Evolutionary conservation across 2,797 vertebrate genomes (phyloP).

Genomic region (Todus mexicanus): DNA sequence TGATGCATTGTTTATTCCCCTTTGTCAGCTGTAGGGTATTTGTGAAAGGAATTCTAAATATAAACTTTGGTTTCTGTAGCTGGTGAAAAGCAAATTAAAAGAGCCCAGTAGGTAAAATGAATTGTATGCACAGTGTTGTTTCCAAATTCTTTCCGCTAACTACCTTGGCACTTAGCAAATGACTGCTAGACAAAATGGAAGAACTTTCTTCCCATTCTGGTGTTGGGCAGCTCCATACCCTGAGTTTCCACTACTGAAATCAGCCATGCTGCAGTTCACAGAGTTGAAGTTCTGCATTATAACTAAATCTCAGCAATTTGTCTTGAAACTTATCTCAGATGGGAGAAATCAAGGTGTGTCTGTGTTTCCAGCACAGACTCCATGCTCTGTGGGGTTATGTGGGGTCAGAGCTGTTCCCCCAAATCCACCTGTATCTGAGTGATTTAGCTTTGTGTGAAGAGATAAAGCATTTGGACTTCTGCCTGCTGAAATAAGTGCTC

Average conservation of each 20-base stretch:
- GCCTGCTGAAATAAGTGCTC: not conserved
- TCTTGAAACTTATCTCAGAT: not conserved
- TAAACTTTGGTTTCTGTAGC: not conserved
- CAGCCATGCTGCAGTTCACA: fast-evolving
- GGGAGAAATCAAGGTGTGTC: not conserved
- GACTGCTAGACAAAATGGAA: not conserved
- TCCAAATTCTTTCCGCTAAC: not conserved
- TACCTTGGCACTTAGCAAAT: not conserved
- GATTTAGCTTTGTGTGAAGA: not conserved
- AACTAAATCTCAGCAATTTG: not conserved
- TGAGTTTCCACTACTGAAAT: not conserved
- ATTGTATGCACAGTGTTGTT: not conserved
- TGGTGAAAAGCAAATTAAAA: not conserved
- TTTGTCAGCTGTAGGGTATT: not conserved
- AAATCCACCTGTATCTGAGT: not conserved
- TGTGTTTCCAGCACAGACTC: not conserved
- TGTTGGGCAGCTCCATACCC: not conserved
- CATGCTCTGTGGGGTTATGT: fast-evolving
- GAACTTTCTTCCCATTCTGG: not conserved
- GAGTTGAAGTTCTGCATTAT: not conserved
- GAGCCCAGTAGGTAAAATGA: not conserved
- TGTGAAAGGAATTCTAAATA: not conserved
- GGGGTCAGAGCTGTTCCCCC: not conserved
- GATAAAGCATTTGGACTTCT: not conserved
- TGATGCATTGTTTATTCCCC: not conserved